phyloP scores from a whole-genome alignment of 2,888 invertebrate genomes.

The Melinopterus prodromus region DNA sequence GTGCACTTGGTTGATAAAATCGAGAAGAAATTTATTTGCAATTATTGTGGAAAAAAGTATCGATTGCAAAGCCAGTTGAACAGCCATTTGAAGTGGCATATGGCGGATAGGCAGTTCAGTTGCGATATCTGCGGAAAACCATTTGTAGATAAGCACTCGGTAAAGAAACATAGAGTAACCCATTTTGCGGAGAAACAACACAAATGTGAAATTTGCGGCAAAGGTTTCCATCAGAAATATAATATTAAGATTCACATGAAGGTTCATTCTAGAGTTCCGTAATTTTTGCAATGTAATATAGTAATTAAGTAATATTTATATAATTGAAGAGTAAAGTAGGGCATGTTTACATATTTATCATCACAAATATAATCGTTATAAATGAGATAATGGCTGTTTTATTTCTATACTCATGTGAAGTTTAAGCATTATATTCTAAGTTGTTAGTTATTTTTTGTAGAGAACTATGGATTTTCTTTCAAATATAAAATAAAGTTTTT shows the following conservation, averaged over 20 bases:
- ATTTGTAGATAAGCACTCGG: constrained; percentile 17
- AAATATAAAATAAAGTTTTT: no score
- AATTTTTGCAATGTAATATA: not conserved
- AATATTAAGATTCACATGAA: constrained; percentile 24
- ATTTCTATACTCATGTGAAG: not conserved
- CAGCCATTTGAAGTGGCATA: constrained; percentile 19
- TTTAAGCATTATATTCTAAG: not conserved
- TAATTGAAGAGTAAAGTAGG: not conserved
- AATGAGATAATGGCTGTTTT: not conserved
- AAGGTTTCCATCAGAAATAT: constrained; percentile 21
- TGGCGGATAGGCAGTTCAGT: constrained; percentile 13
- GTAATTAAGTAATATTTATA: not conserved
- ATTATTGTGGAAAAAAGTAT: constrained; percentile 20
- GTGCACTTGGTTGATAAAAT: constrained; percentile 23
- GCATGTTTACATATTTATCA: not conserved
- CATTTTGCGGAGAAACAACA: constrained; percentile 21
- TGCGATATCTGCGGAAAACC: constrained; percentile 25
- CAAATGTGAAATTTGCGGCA: constrained; percentile 18
- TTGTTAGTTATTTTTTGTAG: no score
- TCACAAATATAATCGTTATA: not conserved
- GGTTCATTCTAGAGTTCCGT: constrained; percentile 18
- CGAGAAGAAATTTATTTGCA: constrained; percentile 12
- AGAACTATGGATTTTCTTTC: no score
- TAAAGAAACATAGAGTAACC: constrained; percentile 17
- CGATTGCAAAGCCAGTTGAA: constrained; percentile 14